Conservation (phyloP, 2,888 invertebrate genomes). For the Frankliniella intonsa region DNA sequence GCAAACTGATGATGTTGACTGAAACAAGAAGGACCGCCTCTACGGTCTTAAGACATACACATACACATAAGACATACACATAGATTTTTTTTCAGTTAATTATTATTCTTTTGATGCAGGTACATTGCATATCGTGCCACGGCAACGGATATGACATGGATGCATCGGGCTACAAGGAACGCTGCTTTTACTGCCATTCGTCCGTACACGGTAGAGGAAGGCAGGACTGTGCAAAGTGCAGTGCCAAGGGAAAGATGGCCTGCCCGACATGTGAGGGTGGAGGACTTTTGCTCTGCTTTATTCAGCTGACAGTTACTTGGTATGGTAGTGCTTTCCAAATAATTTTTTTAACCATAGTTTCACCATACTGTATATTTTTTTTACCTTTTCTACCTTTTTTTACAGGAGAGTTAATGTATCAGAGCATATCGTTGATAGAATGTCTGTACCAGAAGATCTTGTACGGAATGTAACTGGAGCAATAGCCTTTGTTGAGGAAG, state of each 20-base stretch:
- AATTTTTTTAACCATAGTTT: constrained; percentile 26
- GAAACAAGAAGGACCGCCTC: background rate
- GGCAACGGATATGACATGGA: constrained; percentile 48
- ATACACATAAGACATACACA: too few relatives aligned
- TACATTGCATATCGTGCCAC: constrained; percentile 48
- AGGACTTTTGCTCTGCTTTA: constrained; percentile 49
- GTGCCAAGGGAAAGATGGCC: constrained; percentile 46
- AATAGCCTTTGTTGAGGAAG: constrained; percentile 50
- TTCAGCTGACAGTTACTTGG: constrained; percentile 49
- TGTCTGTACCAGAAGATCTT: constrained; percentile 47
- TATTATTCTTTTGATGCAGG: constrained; percentile 37
- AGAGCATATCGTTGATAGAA: constrained; percentile 47
- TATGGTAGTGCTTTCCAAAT: constrained; percentile 34
- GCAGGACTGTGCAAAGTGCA: constrained; percentile 47
- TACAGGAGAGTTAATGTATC: constrained; percentile 50
- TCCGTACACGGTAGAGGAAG: constrained; percentile 45
- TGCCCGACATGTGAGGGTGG: constrained; percentile 48
- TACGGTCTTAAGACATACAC: constrained; percentile 28
- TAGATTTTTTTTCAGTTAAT: background rate
- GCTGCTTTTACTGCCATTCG: constrained; percentile 45
- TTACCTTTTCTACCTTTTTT: background rate
- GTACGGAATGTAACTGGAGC: constrained; percentile 49
- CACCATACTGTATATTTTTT: background rate
- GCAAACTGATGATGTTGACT: too few relatives aligned
- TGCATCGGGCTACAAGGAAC: constrained; percentile 42